Base-by-base conservation (phyloP, 2,113 vertebrate species). In the Cheilinus undulatus region DNA sequence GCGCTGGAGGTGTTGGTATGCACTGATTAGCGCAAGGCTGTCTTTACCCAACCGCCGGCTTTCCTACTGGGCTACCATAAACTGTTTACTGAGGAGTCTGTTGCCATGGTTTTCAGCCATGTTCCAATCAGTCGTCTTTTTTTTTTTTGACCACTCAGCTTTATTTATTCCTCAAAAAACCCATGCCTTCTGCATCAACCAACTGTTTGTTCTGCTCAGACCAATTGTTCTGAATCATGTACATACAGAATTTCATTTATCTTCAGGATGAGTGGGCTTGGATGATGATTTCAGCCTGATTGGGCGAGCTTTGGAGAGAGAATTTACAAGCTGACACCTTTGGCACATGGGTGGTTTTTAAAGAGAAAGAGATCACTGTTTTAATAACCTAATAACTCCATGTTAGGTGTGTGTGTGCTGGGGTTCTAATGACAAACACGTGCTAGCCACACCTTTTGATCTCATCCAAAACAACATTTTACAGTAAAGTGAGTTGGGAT, bases 141-240 rank as follows among this genome's bases (percentile, higher is more conserved):
- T 54, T 82, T 27, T 58, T 67, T 78, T 86, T 82, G 72, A 82
- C 85, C 77, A 77, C 52, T 84, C 60, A 77, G 80, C 80, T 89
- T 87, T 82, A 89, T 88, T 89, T 86, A 87, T 88, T 86, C 74
- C 56, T 79, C 61, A 75, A 80, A 69, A 82, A 76, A 89, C 42
- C 77, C 86, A 63, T 84, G 89, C 89, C 91, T 86, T 89, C 88
- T 92, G 90, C 85, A 91, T 78, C 79, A 86, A 92, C 90, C 91
- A 91, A 91, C 88, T 92, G 90, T 92, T n/a, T 86, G 79, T 86
- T 76, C 77, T 63, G 62, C 50, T 74, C 72, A 40, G 74, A 91
- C 83, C 87, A 86, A 88, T 88, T 89, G 85, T 87, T 85, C 90
- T 76, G 63, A 74, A 85, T 82, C 63, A 62, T 81, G 75, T 71